phyloP scores from a whole-genome alignment of 37 sponge, comb jelly and placozoan genomes.

The Diacarnus erythraeanus region DNA sequence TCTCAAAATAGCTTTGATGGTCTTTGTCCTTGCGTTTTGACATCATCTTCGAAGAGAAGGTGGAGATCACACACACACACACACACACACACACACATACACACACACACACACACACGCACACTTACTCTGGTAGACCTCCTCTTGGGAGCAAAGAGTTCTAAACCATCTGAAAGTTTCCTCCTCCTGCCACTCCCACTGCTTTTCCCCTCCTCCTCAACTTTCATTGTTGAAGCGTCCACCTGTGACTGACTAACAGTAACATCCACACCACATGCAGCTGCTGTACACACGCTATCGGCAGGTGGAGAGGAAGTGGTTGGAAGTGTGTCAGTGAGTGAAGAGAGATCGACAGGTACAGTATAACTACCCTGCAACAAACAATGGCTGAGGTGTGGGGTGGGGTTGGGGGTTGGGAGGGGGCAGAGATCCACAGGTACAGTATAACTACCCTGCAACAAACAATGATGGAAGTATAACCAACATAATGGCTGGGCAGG shows the following conservation, averaged over 20 bases:
- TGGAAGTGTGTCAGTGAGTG: neutral
- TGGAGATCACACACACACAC: neutral
- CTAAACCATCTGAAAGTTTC: conserved; percentile 2
- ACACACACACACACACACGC: neutral
- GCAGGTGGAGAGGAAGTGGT: neutral
- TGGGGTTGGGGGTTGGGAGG: neutral
- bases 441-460: conserved; percentile 9
- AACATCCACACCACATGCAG: neutral
- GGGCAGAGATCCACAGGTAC: conserved; percentile 17
- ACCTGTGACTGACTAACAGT: too few relatives aligned
- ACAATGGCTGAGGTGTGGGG: neutral
- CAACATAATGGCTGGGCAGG: neutral
- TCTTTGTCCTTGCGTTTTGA: conserved; percentile 16
- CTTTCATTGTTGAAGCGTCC: neutral
- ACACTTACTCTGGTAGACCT: conserved; percentile 54
- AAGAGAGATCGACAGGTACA: neutral
- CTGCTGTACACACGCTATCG: neutral
- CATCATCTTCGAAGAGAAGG: conserved; percentile 7
- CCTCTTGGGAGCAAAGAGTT: conserved; percentile 54
- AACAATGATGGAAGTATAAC: neutral
- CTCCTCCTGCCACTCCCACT: conserved; percentile 47
- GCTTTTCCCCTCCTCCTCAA: conserved; percentile 14
- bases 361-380: too few relatives aligned
- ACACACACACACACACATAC: neutral
- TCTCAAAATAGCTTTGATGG: conserved; percentile 19